Base-by-base conservation (phyloP, 2,113 vertebrate genomes). In the Myxocyprinus asiaticus region DNA sequence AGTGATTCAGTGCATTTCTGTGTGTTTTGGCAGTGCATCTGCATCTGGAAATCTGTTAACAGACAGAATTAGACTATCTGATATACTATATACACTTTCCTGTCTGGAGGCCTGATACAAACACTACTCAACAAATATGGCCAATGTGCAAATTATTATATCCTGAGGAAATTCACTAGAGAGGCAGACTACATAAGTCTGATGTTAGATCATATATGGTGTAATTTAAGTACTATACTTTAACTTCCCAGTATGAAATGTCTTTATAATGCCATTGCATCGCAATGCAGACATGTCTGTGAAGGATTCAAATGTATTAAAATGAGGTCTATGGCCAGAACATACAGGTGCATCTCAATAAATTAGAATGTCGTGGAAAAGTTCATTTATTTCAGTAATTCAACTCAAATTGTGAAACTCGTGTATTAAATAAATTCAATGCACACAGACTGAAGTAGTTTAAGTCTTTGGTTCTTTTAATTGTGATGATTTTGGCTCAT, bases 91-190 rank as follows among this genome's bases (percentile, higher is more conserved):
- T 42, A 14, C 17, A 5, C 67, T 69, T 53, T n/a, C 33, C 14
- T 58, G 4, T 6, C 17, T 45, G 9, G 6, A 56, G 1, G 58
- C 10, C 62, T 66, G 62, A 14, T 45, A 12, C 12, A 4, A 10
- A 55, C 14, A 56, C 74, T 47, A 4, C 43, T 10, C 22, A 33
- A 44, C 64, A 56, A 67, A 67, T 33, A 17, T 10, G 58, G 48
- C 4, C 15, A 44, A 67, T 68, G 15, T 67, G 51, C 10, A 15
- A 77, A 15, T n/a, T 33, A 68, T 42, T 50, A n/a, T 56, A 61
- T 78, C 67, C 76, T 69, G 56, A 51, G 56, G 56, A 78, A 69
- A 10, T 10, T 51, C 15, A 51, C 9, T 22, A 17, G 53, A 53
- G 0, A 67, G 53, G n/a, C n/a, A 58, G 43, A 67, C 64, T 67